Conservation (phyloP, 2,888 invertebrate genomes). For the Leptinotarsa peninsularis region DNA sequence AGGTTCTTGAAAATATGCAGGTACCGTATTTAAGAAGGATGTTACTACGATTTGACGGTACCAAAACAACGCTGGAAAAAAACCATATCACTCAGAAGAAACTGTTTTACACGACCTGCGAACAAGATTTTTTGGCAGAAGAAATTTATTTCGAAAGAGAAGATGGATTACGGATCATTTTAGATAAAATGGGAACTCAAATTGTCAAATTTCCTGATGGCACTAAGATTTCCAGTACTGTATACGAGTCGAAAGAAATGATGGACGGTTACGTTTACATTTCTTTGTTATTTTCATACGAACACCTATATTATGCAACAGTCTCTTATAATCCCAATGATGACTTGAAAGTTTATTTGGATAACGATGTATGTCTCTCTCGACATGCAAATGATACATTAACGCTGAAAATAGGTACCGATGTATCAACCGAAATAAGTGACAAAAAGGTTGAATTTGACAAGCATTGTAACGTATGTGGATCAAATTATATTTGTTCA, state of each 20-base stretch:
- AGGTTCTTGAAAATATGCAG: slow-evolving; percentile 43
- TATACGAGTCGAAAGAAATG: slow-evolving; percentile 45
- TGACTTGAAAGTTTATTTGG: slow-evolving; percentile 39
- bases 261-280: slow-evolving; percentile 54
- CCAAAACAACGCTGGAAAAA: slow-evolving; percentile 41
- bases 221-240: slow-evolving; percentile 48
- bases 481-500: slow-evolving; percentile 37
- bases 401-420: slow-evolving; percentile 40
- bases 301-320: slow-evolving; percentile 52
- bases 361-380: slow-evolving; percentile 39
- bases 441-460: slow-evolving; percentile 41
- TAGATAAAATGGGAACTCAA: slow-evolving; percentile 47
- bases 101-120: slow-evolving; percentile 44
- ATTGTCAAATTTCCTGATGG: slow-evolving; percentile 51
- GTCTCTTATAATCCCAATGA: slow-evolving; percentile 47
- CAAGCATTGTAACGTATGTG: slow-evolving; percentile 49
- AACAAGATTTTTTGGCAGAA: slow-evolving; percentile 51
- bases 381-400: slow-evolving; percentile 30
- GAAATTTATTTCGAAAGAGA: slow-evolving; percentile 53
- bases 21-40: slow-evolving; percentile 51
- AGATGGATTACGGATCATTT: slow-evolving; percentile 52
- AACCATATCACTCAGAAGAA: slow-evolving; percentile 49
- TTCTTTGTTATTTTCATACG: slow-evolving; percentile 48
- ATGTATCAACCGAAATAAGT: slow-evolving; percentile 36
- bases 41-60: slow-evolving; percentile 50